Conservation (phyloP, 1,140 invertebrate species). For the Nylanderia fulva region DNA sequence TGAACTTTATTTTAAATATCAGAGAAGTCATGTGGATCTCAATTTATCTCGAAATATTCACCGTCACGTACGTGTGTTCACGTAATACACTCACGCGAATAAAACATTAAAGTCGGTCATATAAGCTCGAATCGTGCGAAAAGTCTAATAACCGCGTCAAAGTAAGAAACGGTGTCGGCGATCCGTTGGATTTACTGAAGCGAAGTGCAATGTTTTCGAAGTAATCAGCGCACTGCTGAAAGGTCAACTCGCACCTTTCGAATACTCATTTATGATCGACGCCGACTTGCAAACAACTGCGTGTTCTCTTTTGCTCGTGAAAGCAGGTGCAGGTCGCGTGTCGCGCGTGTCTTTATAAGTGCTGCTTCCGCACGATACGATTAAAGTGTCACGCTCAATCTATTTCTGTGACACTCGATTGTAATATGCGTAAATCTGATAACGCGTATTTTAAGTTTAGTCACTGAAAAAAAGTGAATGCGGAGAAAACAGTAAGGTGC, state of each 20-base stretch:
- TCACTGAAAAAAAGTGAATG: background rate
- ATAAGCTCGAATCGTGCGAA: conserved; percentile 45
- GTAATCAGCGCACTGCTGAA: conserved; percentile 55
- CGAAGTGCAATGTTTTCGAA: conserved; percentile 54
- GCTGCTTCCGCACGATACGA: conserved; percentile 32
- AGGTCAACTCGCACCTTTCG: conserved; percentile 64
- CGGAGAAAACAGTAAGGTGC: background rate
- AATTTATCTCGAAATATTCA: conserved; percentile 8
- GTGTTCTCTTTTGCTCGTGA: conserved; percentile 67
- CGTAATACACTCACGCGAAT: conserved; percentile 43
- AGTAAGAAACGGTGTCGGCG: conserved; percentile 51
- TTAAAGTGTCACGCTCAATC: conserved; percentile 42
- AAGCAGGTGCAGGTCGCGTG: conserved; percentile 50
- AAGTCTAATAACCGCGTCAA: conserved; percentile 54
- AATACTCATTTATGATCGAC: conserved; percentile 61
- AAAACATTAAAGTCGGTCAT: conserved; percentile 29
- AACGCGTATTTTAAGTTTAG: background rate
- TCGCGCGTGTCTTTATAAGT: conserved; percentile 38
- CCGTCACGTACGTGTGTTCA: background rate
- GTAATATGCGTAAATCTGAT: background rate
- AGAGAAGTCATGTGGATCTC: background rate
- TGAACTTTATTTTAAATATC: background rate
- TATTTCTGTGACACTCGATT: background rate
- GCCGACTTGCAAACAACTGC: conserved; percentile 62
- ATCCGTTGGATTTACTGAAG: conserved; percentile 55